Conservation (phyloP, 2,888 invertebrate genomes). For the Siphonodentalium dalli region DNA sequence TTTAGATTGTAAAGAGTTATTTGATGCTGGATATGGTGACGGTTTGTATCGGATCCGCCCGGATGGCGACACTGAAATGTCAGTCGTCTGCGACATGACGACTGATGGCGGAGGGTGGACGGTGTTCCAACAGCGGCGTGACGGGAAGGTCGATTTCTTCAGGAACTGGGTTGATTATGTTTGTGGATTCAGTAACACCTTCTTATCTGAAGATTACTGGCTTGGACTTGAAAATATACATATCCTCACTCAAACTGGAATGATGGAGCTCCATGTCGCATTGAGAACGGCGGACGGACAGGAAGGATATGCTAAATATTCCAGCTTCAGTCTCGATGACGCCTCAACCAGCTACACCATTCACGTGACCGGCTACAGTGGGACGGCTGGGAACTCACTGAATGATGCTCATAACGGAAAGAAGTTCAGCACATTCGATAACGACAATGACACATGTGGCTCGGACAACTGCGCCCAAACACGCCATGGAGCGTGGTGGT, state of each 20-base stretch:
- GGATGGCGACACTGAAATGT: background rate
- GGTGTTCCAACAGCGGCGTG: constrained; percentile 1
- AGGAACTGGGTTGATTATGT: constrained; percentile 2
- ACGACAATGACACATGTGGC: background rate
- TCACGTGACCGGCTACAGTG: background rate
- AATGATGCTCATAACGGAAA: background rate
- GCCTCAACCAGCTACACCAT: background rate
- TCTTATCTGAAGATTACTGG: constrained; percentile 1
- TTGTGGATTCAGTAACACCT: background rate
- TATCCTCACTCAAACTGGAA: background rate
- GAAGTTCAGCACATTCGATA: too few species aligned
- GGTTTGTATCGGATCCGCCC: constrained; percentile 3
- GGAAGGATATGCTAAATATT: background rate
- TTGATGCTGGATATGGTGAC: too few species aligned
- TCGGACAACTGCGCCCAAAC: background rate
- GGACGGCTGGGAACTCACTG: background rate
- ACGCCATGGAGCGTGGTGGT: constrained; percentile 4
- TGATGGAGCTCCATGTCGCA: background rate
- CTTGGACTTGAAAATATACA: constrained; percentile 1
- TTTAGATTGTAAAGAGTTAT: too few species aligned
- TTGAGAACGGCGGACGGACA: background rate
- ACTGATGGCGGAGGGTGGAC: constrained; percentile 10
- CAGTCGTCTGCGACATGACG: constrained; percentile 4
- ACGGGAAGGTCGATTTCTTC: constrained; percentile 5
- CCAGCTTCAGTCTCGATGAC: background rate